Evolutionary conservation across 1,140 invertebrate genomes (phyloP), one percentile per base, ranked within the genome.

Genomic region (Asobara japonica): DNA sequence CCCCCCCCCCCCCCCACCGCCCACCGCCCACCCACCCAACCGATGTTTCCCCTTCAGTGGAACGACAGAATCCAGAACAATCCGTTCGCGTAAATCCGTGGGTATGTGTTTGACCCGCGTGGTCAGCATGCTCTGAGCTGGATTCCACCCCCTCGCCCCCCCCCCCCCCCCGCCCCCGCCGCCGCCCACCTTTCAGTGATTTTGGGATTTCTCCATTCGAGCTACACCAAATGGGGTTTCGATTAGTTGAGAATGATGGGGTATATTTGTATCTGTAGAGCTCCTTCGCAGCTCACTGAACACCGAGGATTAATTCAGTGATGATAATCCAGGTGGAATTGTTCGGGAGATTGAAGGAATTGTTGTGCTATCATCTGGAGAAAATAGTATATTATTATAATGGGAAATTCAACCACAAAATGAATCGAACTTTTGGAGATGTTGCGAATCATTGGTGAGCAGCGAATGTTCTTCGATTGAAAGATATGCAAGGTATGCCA

Each of bases 31-130:
- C n/a, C n/a, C 60, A 18, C 31, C 3, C 33, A 16, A 11, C 16
- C 27, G 16, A 33, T 60, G 69, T 73, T 62, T 56, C 60, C 64
- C 36, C 68, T 72, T 41, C 67, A n/a, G 11, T 36, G 65, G 70
- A 70, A 71, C 51, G 25, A 60, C 60, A 66, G 60, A 76, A 74
- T 72, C 72, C 69, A 61, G 72, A 76, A 76, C 75, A 76, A 76
- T 76, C 67, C 67, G 45, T 65, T 73, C 73, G 66, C 41, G 66
- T 73, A 72, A 75, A 75, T 75, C 70, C 74, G 18, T 10, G 11
- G 33, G 36, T 69, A 61, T 62, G 16, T 69, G 22, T 74, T 62
- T 62, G 30, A 61, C 36, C 56, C 41, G 69, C 66, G 22, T 72
- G 74, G 70, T 75, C 74, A 72, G 74, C 70, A 75, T 30, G 36